Evolutionary conservation across 2,113 vertebrate species (phyloP).

Genomic region (Amblyopsis rosae): DNA sequence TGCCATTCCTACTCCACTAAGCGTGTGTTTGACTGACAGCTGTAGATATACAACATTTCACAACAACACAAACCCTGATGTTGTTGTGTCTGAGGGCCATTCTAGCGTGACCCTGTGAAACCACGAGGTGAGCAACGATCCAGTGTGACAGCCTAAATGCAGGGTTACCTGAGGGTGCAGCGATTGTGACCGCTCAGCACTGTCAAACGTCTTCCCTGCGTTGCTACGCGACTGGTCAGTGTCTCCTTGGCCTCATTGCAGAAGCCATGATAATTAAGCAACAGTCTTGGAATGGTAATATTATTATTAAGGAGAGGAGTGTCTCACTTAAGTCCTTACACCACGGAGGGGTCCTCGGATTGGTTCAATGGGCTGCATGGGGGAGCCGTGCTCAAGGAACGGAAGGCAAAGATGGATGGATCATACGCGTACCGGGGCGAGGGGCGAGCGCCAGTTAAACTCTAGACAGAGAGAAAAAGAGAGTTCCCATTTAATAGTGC

Average conservation of each 20-base stretch:
- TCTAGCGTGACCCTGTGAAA: slow-evolving; percentile 12
- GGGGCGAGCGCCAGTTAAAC: slow-evolving; percentile 74
- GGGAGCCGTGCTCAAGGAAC: slow-evolving; percentile 85
- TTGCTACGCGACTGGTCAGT: slow-evolving; percentile 12
- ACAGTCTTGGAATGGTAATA: slow-evolving; percentile 30
- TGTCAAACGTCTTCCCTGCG: slow-evolving; percentile 35
- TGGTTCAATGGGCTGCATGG: slow-evolving; percentile 82
- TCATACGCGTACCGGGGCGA: slow-evolving; percentile 83
- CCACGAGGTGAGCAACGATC: slow-evolving; percentile 14
- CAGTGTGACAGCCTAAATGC: slow-evolving; percentile 35
- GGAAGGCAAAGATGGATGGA: slow-evolving; percentile 88
- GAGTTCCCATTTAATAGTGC: neutral
- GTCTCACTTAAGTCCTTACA: slow-evolving; percentile 75
- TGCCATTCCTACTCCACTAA: slow-evolving; percentile 18
- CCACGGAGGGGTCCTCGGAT: slow-evolving; percentile 84
- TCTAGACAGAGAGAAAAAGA: slow-evolving; percentile 71
- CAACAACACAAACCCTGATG: neutral
- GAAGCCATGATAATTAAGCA: slow-evolving; percentile 43
- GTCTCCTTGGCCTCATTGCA: slow-evolving; percentile 37
- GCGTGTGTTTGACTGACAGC: slow-evolving; percentile 11
- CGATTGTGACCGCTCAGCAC: slow-evolving; percentile 40
- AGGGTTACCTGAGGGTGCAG: slow-evolving; percentile 72
- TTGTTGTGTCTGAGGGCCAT: slow-evolving; percentile 18
- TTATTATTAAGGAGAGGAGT: slow-evolving; percentile 23
- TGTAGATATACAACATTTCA: slow-evolving; percentile 33